Base-by-base conservation (phyloP, 2,888 invertebrate species). In the Campoplex capitator region DNA sequence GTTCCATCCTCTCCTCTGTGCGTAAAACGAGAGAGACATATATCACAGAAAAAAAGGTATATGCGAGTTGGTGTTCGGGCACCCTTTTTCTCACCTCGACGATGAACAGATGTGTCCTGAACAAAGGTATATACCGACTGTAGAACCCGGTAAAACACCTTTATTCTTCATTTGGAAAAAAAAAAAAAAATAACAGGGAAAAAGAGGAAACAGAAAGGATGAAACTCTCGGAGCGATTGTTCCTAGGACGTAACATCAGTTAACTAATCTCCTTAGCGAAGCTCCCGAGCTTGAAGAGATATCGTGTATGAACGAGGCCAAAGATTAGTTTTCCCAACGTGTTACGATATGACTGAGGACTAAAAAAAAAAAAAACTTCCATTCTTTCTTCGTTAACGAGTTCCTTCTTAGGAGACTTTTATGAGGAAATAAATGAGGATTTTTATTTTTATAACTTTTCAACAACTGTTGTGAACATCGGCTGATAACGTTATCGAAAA, bases 201-300 rank as follows among this genome's bases (percentile, higher is more conserved):
- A 70, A n/a, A 48, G 16, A 70, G 28, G 45, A 70, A 16, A 23
- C 28, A 18, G n/a, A 67, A 38, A 42, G 38, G 11, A 67, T 42
- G 38, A 7, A 62, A 62, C 28, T 16, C 32, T 16, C 32, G 1
- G 13, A 32, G 62, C 32, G 62, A 32, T 62, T 62, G 62, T 62
- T 62, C 32, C 11, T 42, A 62, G 13, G 13, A 62, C 58, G 62
- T 62, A 62, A 62, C 67, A 67, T 67, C 42, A 67, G 45, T 45
- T 48, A 62, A 65, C 76, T 76, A 65, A 76, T 65, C 48, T 65
- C 45, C 45, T 76, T 45, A 65, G 58, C 58, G 48, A 48, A 45
- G 32, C 48, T 56, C 23, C 28, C 65, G 76, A 71, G 48, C 45
- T 71, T 71, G 48, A n/a, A 45, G 71, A 71, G 48, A 71, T 62